Conservation (phyloP, 2,888 invertebrate genomes). For the Zygothrica quintamaculata region DNA sequence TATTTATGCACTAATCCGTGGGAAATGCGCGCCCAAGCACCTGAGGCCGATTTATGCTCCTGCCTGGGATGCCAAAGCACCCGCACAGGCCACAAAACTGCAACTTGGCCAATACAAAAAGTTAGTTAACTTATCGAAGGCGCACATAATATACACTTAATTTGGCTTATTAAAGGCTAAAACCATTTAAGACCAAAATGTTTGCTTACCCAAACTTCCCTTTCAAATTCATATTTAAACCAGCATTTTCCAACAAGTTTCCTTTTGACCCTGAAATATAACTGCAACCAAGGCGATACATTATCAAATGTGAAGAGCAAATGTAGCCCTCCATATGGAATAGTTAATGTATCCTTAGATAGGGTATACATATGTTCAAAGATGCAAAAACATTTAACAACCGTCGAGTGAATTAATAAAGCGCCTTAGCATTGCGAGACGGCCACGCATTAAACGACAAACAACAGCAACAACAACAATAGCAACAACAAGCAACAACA, state of each 20-base stretch:
- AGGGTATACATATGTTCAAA: conserved; percentile 35
- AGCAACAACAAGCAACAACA: conserved; percentile 12
- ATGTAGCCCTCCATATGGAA: too few species aligned
- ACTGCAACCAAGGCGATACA: too few species aligned
- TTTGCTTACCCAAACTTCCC: too few species aligned
- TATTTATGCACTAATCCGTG: conserved; percentile 79
- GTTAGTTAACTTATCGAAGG: background rate
- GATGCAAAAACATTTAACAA: conserved; percentile 67
- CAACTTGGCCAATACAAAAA: conserved; percentile 26
- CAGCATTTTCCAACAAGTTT: too few species aligned
- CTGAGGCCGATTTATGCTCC: conserved; percentile 76
- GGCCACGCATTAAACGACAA: conserved; percentile 78
- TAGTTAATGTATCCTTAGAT: background rate
- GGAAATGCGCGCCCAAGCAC: conserved; percentile 70
- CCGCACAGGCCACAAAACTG: conserved; percentile 52
- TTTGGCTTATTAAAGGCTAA: too few species aligned
- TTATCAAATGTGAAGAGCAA: too few species aligned
- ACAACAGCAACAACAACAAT: conserved; percentile 44
- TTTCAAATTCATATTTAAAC: too few species aligned
- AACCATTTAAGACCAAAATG: too few species aligned
- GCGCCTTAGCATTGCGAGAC: conserved; percentile 63
- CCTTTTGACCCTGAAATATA: too few species aligned
- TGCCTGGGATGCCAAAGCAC: conserved; percentile 45
- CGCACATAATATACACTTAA: conserved; percentile 25
- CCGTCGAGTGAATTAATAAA: conserved; percentile 77